Evolutionary conservation across 2,797 vertebrate genomes (phyloP), one percentile per base, ranked within the genome.

Genomic region (Neosilurus mollespiculum): DNA sequence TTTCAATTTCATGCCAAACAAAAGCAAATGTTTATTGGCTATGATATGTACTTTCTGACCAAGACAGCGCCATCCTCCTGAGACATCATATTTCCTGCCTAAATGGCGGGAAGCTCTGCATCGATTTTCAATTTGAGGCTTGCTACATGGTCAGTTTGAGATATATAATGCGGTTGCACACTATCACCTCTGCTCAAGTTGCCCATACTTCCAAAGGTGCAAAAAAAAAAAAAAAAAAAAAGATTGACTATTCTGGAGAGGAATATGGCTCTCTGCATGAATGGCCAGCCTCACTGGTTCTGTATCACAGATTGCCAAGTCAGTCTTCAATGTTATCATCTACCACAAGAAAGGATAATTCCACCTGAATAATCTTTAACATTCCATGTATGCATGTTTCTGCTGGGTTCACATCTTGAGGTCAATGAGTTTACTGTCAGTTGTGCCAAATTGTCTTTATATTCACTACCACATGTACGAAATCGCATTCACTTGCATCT

Each of bases 111-210:
- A 78, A 49, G 62, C 76, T 83, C 54, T 65, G 54, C 58, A 87
- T 87, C 72, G 78, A 87, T 87, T 88, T 87, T 86, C 83, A 86
- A 69, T 87, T 81, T 82, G 54, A 83, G 61, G 15, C 76, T 81
- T 71, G 77, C 62, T n/a, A 70, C 78, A 70, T 78, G 71, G 81
- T 79, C 70, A 76, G 78, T 78, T 84, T 83, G 64, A 37, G 18
- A 85, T 61, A 81, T 81, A 67, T 83, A 65, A 75, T 81, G 58
- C 20, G 30, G 49, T 59, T 83, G 81, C 59, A 73, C 80, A 61
- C 78, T 78, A 72, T 51, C 72, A 83, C n/a, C 54, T 83, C 81
- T 79, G 69, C 65, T 81, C 43, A 85, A 24, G 53, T 56, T 59
- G 49, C 54, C 54, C 54, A 81, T 84, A 83, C 83, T 84, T 86